Evolutionary conservation across 2,113 vertebrate genomes (phyloP), one percentile per base, ranked within the genome.

Genomic region (Turdus rufiventris): DNA sequence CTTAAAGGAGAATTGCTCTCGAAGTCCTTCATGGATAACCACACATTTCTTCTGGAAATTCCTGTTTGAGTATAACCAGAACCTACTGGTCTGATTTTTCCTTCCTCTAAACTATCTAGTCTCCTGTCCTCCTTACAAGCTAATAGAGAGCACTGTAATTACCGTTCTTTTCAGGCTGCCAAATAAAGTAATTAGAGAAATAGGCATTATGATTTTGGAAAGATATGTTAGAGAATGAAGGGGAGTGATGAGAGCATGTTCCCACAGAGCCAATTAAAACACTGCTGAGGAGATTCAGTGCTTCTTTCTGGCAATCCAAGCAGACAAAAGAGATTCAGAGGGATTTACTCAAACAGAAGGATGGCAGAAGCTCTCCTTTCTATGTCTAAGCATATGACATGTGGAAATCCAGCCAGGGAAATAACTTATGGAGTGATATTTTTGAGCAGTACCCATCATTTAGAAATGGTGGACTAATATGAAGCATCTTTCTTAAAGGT

Each of bases 181-280:
- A 91, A 89, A 66, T 85, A 93, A 96, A 94, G 93, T 74, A 88
- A 95, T 94, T 91, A 95, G 78, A 71, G 82, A 90, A 90, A 82
- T 29, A 91, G 25, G 85, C 63, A 79, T 34, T 88, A 81, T 90
- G 89, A 96, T 94, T 88, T 96, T 89, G 91, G 89, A 87, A 74
- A 91, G 93, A 91, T 89, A 71, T 10, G 19, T 43, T n/a, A 62
- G 34, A 66, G 71, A 91, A 91, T 76, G 72, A 90, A 88, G 78
- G 34, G 56, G 67, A 85, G 67, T 47, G 88, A 83, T 95, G 91
- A 94, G 91, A 96, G 72, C 51, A 45, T 40, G 85, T 76, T 74
- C 85, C 42, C 3, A 4, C 20, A 51, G 89, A 94, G 91, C 91
- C 91, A 93, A 51, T 70, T 91, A 82, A 96, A 96, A 90, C 74